phyloP scores from a whole-genome alignment of 2,888 invertebrate genomes.

The Mycogona germanica region DNA sequence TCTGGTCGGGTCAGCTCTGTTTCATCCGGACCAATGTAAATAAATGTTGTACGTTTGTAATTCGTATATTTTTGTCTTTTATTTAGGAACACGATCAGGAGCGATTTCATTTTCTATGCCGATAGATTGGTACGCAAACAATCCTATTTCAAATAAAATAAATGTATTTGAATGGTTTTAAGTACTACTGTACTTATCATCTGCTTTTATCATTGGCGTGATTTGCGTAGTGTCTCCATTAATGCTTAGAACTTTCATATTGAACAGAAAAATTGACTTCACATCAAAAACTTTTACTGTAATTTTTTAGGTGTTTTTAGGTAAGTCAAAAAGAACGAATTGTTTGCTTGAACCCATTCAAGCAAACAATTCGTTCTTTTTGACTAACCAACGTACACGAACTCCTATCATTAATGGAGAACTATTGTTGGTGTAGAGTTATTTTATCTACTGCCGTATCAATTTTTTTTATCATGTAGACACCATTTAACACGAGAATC shows the following conservation, averaged over 20 bases:
- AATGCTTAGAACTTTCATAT: too few species aligned
- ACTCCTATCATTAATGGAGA: too few species aligned
- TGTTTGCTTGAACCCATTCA: too few species aligned
- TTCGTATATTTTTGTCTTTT: slow-evolving; percentile 24
- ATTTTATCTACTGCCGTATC: too few species aligned
- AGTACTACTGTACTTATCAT: not conserved
- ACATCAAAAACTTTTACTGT: too few species aligned
- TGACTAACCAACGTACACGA: too few species aligned
- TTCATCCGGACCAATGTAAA: not conserved
- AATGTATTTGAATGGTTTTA: slow-evolving; percentile 13
- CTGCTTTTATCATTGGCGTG: not conserved
- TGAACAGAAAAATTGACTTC: too few species aligned
- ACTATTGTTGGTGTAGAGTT: too few species aligned
- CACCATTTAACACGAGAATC: too few species aligned
- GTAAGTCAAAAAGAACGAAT: not conserved
- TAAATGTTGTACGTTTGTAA: not conserved
- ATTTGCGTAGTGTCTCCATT: too few species aligned
- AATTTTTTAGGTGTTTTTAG: too few species aligned
- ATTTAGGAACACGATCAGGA: slow-evolving; percentile 73
- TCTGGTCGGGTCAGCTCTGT: not conserved
- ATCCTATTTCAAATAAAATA: not conserved
- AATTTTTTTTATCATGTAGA: too few species aligned
- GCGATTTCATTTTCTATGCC: slow-evolving; percentile 97
- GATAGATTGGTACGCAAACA: slow-evolving; percentile 62
- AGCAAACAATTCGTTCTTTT: not conserved